Evolutionary conservation across 2,888 invertebrate genomes (phyloP).

Genomic region (Netelia virgata): DNA sequence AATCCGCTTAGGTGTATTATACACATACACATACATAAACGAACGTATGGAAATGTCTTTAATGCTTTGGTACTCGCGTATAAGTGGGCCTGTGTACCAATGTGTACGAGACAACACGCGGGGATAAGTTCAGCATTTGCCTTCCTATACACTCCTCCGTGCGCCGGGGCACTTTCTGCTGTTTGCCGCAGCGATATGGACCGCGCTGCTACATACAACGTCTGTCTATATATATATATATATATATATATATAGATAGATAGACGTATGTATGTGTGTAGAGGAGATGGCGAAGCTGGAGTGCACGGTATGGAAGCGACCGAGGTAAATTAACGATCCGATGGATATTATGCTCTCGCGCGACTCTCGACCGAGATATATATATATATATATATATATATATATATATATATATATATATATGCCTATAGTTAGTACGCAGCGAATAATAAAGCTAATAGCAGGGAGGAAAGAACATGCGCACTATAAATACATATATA

Average conservation of each 20-base stretch:
- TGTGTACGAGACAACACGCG: conserved; percentile 7
- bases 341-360: conserved; percentile 37
- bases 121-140: conserved; percentile 10
- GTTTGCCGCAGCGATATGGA: conserved; percentile 43
- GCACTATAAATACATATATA: not conserved
- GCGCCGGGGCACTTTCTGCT: conserved; percentile 25
- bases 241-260: not conserved
- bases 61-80: conserved; percentile 53
- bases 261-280: not conserved
- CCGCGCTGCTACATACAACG: conserved; percentile 7
- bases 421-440: conserved; percentile 7
- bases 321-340: conserved; percentile 63
- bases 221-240: not conserved
- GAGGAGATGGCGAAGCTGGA: conserved; percentile 28
- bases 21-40: not conserved
- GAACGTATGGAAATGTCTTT: not conserved
- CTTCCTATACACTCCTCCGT: conserved; percentile 8
- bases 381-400: not conserved
- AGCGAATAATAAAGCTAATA: conserved; percentile 35
- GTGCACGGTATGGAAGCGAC: conserved; percentile 46
- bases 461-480: not conserved
- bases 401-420: not conserved
- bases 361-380: conserved; percentile 12
- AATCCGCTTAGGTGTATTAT: conserved; percentile 73
- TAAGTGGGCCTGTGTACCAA: conserved; percentile 20